Evolutionary conservation across 2,888 invertebrate species (phyloP).

Genomic region (Idaea biselata): DNA sequence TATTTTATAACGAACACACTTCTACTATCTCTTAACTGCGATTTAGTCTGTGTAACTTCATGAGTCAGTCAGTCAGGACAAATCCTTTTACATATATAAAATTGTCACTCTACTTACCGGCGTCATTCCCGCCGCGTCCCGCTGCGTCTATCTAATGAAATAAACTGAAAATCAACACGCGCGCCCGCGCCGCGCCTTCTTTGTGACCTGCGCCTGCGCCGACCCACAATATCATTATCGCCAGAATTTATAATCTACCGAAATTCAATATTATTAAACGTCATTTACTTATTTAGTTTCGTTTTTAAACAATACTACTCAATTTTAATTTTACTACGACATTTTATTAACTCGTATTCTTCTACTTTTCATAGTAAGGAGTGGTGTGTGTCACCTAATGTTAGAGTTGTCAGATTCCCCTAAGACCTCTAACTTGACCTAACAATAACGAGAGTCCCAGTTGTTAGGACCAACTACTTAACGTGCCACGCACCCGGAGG

Average conservation of each 20-base stretch:
- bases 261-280: neutral
- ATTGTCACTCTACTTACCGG: constrained; percentile 44
- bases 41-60: too few species aligned
- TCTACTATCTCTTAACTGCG: too few species aligned
- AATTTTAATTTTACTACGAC: neutral
- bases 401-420: too few species aligned
- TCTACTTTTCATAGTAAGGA: neutral
- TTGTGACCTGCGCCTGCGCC: constrained; percentile 37
- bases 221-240: constrained; percentile 71
- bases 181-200: constrained; percentile 46
- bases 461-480: too few species aligned
- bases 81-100: neutral
- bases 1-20: too few species aligned
- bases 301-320: neutral
- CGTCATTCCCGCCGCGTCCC: constrained; percentile 62
- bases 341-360: neutral
- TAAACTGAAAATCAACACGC: constrained; percentile 81
- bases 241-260: constrained; percentile 59
- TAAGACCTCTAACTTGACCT: too few species aligned
- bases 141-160: constrained; percentile 78
- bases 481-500: too few species aligned
- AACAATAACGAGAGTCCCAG: too few species aligned
- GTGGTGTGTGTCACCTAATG: too few species aligned
- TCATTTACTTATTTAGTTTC: constrained; percentile 8
- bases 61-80: too few species aligned